These are phyloP conservation scores for Synanthedon myopaeformis DNA, from an alignment of 2,888 invertebrate genomes.

Conservation along the genomic window DNA sequence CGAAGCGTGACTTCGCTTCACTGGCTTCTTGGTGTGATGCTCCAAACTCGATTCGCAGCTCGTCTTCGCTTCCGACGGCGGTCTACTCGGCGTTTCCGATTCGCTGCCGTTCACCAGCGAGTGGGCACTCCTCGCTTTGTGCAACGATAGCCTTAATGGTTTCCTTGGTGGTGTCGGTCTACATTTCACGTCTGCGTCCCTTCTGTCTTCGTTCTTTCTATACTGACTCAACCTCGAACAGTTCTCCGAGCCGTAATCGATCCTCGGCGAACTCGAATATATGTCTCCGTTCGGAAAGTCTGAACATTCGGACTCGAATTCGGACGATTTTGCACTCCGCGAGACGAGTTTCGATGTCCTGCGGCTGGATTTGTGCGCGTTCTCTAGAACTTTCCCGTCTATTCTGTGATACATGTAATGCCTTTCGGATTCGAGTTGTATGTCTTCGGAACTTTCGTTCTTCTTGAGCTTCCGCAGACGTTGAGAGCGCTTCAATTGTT, in stretches of 20 bases:
- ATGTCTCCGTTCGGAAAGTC: constrained; percentile 58
- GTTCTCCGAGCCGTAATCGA: constrained; percentile 73
- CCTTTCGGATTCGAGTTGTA: constrained; percentile 59
- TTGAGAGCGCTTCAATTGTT: constrained; percentile 57
- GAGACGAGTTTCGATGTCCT: constrained; percentile 59
- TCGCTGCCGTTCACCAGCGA: constrained; percentile 69
- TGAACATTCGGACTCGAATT: constrained; percentile 82
- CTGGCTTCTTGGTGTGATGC: constrained; percentile 70
- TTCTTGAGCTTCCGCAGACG: constrained; percentile 50
- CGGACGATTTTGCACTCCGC: constrained; percentile 78
- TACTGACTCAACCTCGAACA: constrained; percentile 55
- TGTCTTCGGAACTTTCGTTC: constrained; percentile 57
- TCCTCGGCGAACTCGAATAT: constrained; percentile 47
- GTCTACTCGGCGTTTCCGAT: constrained; percentile 49
- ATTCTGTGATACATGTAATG: constrained; percentile 55
- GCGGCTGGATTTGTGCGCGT: constrained; percentile 65
- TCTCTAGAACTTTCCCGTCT: constrained; percentile 65
- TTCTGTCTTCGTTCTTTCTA: constrained; percentile 47
- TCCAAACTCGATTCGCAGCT: constrained; percentile 28
- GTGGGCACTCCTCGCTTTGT: constrained; percentile 85
- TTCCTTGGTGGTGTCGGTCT: constrained; percentile 88
- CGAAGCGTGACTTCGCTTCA: constrained; percentile 69
- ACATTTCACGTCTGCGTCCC: constrained; percentile 53
- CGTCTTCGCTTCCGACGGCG: constrained; percentile 31
- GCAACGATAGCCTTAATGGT: constrained; percentile 83